These are phyloP conservation scores for Morpho deidamia DNA, from an alignment of 2,888 invertebrate species.

Conservation along the genomic window DNA sequence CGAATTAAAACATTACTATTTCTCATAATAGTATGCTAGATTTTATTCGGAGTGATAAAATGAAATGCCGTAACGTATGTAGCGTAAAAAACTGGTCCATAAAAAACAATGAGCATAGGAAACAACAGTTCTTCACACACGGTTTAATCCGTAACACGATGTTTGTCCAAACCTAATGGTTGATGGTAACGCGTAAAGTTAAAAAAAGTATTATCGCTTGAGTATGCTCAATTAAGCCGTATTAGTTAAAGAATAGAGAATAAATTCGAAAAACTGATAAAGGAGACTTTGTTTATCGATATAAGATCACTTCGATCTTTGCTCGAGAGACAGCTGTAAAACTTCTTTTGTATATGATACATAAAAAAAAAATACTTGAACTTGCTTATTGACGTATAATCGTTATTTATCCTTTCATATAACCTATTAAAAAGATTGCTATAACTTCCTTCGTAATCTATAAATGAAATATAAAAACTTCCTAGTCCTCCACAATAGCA, in stretches of 20 bases:
- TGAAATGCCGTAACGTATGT: slow-evolving; percentile 11
- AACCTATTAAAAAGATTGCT: too few relatives aligned
- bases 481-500: too few relatives aligned
- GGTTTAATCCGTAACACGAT: slow-evolving; percentile 53
- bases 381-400: too few relatives aligned
- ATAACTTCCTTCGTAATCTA: too few relatives aligned
- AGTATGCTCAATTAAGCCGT: not conserved
- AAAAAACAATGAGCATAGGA: slow-evolving; percentile 25
- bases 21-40: not conserved
- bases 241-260: not conserved
- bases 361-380: too few relatives aligned
- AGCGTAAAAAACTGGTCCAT: slow-evolving; percentile 17
- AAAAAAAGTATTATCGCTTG: not conserved
- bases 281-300: slow-evolving; percentile 31
- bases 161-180: slow-evolving; percentile 53
- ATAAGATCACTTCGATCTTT: slow-evolving; percentile 44
- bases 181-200: not conserved
- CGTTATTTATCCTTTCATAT: too few relatives aligned
- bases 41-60: slow-evolving; percentile 3
- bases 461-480: too few relatives aligned
- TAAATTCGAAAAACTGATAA: slow-evolving; percentile 3
- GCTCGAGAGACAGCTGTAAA: not conserved
- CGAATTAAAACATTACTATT: slow-evolving; percentile 17
- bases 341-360: not conserved
- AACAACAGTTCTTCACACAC: slow-evolving; percentile 50